Evolutionary conservation across 2,113 vertebrate species (phyloP).

Genomic region (Phocoena sinus): DNA sequence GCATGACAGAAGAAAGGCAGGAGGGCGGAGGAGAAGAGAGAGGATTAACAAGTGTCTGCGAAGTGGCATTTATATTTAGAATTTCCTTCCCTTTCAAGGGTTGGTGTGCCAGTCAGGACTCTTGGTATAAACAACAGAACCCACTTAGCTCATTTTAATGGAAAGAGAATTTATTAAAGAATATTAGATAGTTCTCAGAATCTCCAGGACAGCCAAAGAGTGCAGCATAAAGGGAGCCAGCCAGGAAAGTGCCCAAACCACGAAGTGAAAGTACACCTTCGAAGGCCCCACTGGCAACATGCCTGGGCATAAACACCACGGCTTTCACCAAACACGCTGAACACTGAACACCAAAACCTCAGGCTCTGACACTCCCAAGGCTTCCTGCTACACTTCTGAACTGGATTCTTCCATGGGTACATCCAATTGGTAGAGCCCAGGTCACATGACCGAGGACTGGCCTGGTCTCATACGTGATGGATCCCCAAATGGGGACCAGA

Average conservation of each 20-base stretch:
- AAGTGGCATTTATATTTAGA: constrained; percentile 36
- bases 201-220: background rate
- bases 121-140: constrained; percentile 18
- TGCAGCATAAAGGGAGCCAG: background rate
- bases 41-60: constrained; percentile 21
- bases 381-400: background rate
- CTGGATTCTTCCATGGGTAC: background rate
- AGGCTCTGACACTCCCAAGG: background rate
- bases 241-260: background rate
- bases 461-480: background rate
- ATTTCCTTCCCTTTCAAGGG: constrained; percentile 8
- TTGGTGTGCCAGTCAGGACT: background rate
- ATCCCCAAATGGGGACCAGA: background rate
- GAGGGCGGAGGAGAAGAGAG: constrained; percentile 31
- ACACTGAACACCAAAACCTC: background rate
- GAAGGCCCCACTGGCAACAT: background rate
- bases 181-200: background rate
- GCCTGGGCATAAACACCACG: background rate
- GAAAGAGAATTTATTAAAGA: constrained; percentile 16
- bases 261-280: background rate
- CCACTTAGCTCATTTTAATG: background rate
- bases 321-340: background rate
- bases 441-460: background rate
- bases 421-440: background rate
- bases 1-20: constrained; percentile 18